phyloP scores from a whole-genome alignment of 2,797 vertebrate genomes.

The Bovichtus variegatus region DNA sequence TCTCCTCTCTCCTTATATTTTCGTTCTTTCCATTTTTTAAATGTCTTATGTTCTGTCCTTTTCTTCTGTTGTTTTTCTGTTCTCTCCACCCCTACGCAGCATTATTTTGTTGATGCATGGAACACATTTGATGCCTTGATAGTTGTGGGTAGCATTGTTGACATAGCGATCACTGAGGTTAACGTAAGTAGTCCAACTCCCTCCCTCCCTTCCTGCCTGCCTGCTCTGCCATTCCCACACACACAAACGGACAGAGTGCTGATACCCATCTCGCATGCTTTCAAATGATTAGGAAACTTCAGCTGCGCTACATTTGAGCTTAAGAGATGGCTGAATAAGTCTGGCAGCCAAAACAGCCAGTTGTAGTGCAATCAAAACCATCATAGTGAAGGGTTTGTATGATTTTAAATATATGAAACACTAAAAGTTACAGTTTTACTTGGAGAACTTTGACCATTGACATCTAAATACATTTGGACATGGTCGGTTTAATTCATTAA shows the following conservation, averaged over 20 bases:
- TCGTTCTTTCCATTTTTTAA: constrained; percentile 82
- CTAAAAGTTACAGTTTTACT: not conserved
- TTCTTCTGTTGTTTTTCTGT: constrained; percentile 82
- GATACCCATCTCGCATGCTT: constrained; percentile 81
- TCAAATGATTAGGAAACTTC: constrained; percentile 72
- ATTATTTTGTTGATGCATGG: constrained; percentile 99
- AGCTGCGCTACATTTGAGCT: constrained; percentile 56
- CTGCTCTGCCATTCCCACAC: constrained; percentile 76
- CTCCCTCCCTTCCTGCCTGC: constrained; percentile 80
- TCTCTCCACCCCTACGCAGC: constrained; percentile 92
- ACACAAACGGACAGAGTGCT: constrained; percentile 72
- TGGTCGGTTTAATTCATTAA: not conserved
- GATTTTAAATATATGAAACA: constrained; percentile 10
- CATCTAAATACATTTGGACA: constrained; percentile 1
- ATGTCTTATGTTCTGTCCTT: constrained; percentile 84
- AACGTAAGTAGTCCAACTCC: constrained; percentile 98
- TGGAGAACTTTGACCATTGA: not conserved
- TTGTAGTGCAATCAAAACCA: constrained; percentile 48
- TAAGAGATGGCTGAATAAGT: constrained; percentile 32
- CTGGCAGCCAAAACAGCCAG: constrained; percentile 53
- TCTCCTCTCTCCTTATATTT: constrained; percentile 84
- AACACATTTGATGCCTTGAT: constrained; percentile 99
- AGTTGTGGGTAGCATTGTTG: constrained; percentile 99
- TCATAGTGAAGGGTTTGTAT: constrained; percentile 17
- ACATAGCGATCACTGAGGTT: constrained; percentile 99